Evolutionary conservation across 1,140 invertebrate species (phyloP).

Genomic region (Tetramorium simillimum): DNA sequence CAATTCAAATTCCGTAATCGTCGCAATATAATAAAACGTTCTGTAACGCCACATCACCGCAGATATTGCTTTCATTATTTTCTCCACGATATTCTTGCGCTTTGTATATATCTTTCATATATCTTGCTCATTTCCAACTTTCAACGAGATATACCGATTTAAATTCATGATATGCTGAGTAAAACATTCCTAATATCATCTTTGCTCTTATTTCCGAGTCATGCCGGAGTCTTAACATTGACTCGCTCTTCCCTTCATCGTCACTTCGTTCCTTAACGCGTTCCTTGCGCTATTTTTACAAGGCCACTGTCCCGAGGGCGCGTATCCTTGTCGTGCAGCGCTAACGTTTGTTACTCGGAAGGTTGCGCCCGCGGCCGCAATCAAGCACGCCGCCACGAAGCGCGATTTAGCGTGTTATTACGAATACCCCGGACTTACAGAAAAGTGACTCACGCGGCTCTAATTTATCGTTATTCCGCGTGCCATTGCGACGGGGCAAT

Average conservation of each 20-base stretch:
- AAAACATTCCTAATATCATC: conserved; percentile 31
- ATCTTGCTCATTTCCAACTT: conserved; percentile 19
- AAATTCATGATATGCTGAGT: conserved; percentile 45
- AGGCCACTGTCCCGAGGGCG: conserved; percentile 15
- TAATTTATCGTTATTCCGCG: conserved; percentile 74
- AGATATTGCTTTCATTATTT: conserved; percentile 10
- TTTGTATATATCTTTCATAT: neutral
- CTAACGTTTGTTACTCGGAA: conserved; percentile 45
- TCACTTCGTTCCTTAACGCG: conserved; percentile 16
- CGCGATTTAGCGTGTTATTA: conserved; percentile 55
- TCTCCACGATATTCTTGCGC: neutral
- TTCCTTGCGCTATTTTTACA: conserved; percentile 32
- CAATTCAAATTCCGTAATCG: neutral
- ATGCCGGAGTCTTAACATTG: neutral
- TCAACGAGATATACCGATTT: conserved; percentile 31
- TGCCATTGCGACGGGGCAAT: conserved; percentile 57
- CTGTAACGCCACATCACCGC: neutral
- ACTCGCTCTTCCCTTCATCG: conserved; percentile 19
- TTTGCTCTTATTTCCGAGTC: conserved; percentile 37
- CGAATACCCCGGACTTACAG: conserved; percentile 53
- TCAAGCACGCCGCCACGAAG: conserved; percentile 12
- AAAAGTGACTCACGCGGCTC: conserved; percentile 61
- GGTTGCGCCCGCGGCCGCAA: conserved; percentile 38
- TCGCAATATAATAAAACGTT: conserved; percentile 1
- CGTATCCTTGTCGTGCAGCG: conserved; percentile 42